Conservation (phyloP, 2,113 vertebrate genomes). For the Miniopterus natalensis region DNA sequence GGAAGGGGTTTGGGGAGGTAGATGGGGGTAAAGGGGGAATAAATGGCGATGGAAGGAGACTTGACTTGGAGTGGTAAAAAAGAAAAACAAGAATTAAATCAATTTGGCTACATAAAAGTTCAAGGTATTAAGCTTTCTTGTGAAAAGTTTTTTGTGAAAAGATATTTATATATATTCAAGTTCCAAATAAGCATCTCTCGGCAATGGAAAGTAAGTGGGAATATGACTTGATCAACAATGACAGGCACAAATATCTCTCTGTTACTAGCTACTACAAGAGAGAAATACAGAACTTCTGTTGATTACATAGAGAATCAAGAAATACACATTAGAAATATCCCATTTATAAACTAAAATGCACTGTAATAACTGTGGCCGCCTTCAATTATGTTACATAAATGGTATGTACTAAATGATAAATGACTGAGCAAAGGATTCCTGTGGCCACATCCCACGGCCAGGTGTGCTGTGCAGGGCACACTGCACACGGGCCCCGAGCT, state of each 20-base stretch:
- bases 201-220: background rate
- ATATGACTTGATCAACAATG: background rate
- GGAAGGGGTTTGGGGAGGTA: no score
- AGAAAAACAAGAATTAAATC: background rate
- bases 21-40: no score
- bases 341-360: background rate
- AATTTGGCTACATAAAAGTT: background rate
- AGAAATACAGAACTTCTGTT: background rate
- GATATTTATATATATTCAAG: background rate
- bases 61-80: no score
- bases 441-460: background rate
- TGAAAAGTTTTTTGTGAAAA: background rate
- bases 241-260: background rate
- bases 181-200: background rate
- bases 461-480: fast-evolving
- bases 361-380: background rate
- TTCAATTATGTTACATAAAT: background rate
- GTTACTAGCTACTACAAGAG: background rate
- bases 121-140: background rate
- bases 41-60: no score
- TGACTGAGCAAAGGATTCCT: background rate
- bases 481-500: background rate
- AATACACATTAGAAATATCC: background rate
- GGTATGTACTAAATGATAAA: background rate
- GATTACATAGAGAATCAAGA: background rate